Conservation (phyloP, 2,113 vertebrate genomes). For the Ciconia maguari region DNA sequence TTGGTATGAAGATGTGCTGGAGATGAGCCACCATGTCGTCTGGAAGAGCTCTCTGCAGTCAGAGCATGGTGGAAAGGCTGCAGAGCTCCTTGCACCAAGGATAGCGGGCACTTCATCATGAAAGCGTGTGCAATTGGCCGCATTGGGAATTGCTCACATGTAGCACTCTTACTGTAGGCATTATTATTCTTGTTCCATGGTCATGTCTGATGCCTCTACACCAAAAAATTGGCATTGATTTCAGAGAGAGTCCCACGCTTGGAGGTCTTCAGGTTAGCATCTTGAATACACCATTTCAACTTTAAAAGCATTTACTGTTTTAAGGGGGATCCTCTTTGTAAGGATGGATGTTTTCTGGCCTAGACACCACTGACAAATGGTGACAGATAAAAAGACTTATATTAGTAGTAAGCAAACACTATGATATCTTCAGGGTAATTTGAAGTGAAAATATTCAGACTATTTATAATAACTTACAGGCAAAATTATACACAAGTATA, state of each 20-base stretch:
- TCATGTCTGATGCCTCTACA: not conserved
- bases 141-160: accelerated
- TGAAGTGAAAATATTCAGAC: not conserved
- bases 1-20: not conserved
- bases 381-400: not conserved
- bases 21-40: not conserved
- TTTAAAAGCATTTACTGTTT: not conserved
- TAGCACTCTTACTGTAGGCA: no score
- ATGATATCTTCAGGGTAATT: not conserved
- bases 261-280: not conserved
- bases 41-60: not conserved
- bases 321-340: not conserved
- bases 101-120: no score
- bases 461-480: not conserved
- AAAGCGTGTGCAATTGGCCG: no score
- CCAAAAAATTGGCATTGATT: not conserved
- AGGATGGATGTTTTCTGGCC: not conserved
- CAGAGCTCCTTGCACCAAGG: not conserved
- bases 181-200: not conserved
- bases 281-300: not conserved
- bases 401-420: not conserved
- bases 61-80: not conserved
- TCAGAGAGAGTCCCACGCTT: not conserved
- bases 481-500: not conserved
- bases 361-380: not conserved